Evolutionary conservation across 2,113 vertebrate genomes (phyloP).

Genomic region (Corynorhinus townsendii): DNA sequence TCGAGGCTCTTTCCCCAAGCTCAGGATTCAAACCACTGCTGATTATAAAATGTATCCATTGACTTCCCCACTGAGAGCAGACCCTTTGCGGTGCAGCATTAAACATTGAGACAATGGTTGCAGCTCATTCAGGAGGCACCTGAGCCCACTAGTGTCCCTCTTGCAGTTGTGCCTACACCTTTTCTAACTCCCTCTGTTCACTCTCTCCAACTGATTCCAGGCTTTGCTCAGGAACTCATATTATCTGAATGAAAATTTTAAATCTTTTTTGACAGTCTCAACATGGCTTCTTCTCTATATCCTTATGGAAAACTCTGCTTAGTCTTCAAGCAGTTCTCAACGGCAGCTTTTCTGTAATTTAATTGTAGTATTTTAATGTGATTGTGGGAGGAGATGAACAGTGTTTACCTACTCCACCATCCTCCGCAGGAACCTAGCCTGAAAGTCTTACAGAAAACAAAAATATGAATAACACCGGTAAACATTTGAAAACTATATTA

Average conservation of each 20-base stretch:
- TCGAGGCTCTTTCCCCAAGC: not conserved
- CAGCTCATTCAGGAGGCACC: not conserved
- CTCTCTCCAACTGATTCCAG: not conserved
- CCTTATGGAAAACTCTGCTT: not conserved
- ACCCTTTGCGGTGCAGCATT: not conserved
- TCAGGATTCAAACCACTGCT: not conserved
- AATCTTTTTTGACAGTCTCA: not conserved
- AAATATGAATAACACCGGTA: not conserved
- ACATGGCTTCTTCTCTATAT: not conserved
- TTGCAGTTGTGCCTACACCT: not conserved
- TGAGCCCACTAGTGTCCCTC: not conserved
- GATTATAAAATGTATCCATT: not conserved
- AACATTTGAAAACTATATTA: not conserved
- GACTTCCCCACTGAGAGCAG: not conserved
- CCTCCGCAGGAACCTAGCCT: not conserved
- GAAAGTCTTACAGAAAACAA: not conserved
- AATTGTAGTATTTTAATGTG: not conserved
- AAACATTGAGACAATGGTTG: fast-evolving
- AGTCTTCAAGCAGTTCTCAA: not conserved
- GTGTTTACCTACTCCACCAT: not conserved
- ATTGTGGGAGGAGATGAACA: not conserved
- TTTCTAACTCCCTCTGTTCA: not conserved
- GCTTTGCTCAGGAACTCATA: not conserved
- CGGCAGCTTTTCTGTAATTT: not conserved
- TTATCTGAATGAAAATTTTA: not conserved